These are phyloP conservation scores for Anoplolepis gracilipes DNA, from an alignment of 1,140 invertebrate genomes.

Conservation along the genomic window DNA sequence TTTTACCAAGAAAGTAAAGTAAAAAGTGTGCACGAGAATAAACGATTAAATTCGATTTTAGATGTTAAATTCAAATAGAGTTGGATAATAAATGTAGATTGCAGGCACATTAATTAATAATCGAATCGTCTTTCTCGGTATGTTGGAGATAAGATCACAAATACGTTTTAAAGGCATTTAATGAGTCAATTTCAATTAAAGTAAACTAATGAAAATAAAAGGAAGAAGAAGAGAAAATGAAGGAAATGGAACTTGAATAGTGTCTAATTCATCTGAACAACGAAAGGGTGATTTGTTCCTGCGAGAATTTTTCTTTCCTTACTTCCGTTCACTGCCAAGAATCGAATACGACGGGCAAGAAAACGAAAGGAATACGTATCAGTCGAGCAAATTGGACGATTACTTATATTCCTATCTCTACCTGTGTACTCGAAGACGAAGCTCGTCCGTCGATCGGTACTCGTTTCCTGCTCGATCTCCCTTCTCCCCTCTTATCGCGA, in stretches of 20 bases:
- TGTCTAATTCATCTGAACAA: conserved; percentile 19
- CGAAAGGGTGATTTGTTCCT: not conserved
- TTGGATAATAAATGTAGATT: not conserved
- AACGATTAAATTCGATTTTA: not conserved
- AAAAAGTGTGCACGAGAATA: not conserved
- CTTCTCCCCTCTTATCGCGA: conserved; percentile 4
- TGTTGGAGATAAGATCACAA: not conserved
- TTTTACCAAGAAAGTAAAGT: not conserved
- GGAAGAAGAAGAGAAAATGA: not conserved
- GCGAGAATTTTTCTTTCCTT: conserved; percentile 9
- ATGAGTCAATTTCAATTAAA: conserved; percentile 21
- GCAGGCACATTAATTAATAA: not conserved
- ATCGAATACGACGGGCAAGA: conserved; percentile 17
- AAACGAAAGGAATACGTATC: conserved; percentile 65
- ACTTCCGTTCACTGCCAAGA: not conserved
- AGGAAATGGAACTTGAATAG: not conserved
- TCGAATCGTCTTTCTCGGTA: not conserved
- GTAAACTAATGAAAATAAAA: not conserved
- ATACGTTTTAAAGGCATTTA: not conserved
- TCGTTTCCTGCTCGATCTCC: conserved; percentile 4
- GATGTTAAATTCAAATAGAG: not conserved
- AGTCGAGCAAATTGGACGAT: conserved; percentile 79
- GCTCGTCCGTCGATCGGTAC: conserved; percentile 27
- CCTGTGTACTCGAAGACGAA: conserved; percentile 28
- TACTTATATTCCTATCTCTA: conserved; percentile 76